Percentiles rank a stretch among this genome's conserved stretches.
phyloP scores from a whole-genome alignment of 2,888 invertebrate genomes.

The Eupsilia transversa region DNA sequence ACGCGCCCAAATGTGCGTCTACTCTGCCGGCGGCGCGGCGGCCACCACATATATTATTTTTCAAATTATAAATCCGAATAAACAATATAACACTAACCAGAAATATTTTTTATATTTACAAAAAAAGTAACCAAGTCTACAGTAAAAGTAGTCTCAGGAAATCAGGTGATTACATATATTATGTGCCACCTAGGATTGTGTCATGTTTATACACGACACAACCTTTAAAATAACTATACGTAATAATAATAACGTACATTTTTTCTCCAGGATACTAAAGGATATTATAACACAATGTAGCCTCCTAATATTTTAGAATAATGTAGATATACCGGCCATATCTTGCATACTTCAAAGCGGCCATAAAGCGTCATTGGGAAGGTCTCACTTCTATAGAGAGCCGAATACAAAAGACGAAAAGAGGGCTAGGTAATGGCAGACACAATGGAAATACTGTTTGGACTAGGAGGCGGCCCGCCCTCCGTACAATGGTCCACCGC shows the following conservation, averaged over 20 bases:
- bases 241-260: constrained; percentile 5
- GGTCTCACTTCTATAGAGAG: constrained; percentile 89
- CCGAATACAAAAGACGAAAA: constrained; percentile 88
- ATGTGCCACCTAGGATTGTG: no score
- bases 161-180: no score
- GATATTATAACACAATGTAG: constrained; percentile 58
- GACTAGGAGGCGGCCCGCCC: constrained; percentile 83
- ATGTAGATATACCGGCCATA: constrained; percentile 75
- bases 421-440: constrained; percentile 90
- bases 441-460: constrained; percentile 90
- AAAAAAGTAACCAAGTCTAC: no score
- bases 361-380: constrained; percentile 88
- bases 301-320: constrained; percentile 70
- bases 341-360: constrained; percentile 87
- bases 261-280: constrained; percentile 26
- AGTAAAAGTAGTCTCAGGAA: no score
- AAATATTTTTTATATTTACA: no score
- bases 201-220: background rate
- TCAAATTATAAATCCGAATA: no score
- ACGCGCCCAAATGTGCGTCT: no score
- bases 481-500: constrained; percentile 85
- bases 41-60: no score
- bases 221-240: no score
- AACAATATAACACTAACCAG: no score
- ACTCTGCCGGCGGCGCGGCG: no score